phyloP scores from a whole-genome alignment of 2,888 invertebrate species.

The Spicauda simplicius region DNA sequence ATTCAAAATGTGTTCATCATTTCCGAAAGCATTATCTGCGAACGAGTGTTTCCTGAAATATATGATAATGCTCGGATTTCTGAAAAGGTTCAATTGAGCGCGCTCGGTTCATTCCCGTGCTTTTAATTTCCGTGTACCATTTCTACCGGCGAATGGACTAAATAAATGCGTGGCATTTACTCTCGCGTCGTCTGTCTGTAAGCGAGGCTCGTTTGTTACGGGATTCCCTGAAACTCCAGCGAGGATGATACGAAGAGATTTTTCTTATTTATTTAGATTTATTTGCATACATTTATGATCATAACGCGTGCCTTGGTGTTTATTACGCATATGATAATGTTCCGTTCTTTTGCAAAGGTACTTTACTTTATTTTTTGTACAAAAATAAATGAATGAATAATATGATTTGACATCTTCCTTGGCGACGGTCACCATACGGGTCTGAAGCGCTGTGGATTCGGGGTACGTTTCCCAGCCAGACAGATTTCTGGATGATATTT shows the following conservation, averaged over 20 bases:
- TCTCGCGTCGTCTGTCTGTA: constrained; percentile 18
- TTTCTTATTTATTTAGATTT: constrained; percentile 1
- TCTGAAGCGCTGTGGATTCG: no score
- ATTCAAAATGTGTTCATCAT: neutral
- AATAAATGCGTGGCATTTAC: constrained; percentile 19
- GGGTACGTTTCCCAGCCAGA: no score
- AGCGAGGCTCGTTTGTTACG: constrained; percentile 6
- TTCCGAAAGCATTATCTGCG: constrained; percentile 4
- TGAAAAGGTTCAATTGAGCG: constrained; percentile 24
- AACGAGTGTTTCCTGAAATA: neutral
- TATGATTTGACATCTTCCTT: no score
- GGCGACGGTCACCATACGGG: no score
- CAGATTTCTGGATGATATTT: no score
- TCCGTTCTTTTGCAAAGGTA: no score
- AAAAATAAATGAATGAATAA: no score
- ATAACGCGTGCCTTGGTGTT: no score
- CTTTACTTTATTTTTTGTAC: no score
- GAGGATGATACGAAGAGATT: neutral
- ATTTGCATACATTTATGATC: neutral
- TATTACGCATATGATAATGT: no score
- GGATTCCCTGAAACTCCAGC: neutral
- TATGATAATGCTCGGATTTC: constrained; percentile 7
- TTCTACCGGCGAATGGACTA: constrained; percentile 16
- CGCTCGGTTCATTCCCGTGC: constrained; percentile 9
- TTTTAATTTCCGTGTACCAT: constrained; percentile 22